Conservation (phyloP, 2,113 vertebrate species). For the Pelecanus crispus region DNA sequence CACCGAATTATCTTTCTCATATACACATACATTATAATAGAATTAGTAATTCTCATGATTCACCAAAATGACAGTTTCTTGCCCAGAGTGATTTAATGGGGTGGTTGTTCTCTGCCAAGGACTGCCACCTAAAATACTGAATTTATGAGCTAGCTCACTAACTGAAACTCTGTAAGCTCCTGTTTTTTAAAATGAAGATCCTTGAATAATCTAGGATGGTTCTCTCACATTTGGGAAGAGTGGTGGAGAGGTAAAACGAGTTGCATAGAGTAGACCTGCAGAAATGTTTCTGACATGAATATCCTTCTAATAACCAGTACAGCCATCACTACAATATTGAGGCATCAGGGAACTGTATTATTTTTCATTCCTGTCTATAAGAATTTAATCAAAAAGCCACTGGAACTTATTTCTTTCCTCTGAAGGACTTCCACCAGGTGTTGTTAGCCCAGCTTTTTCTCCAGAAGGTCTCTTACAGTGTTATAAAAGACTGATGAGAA, state of each 20-base stretch:
- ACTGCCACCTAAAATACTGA: constrained; percentile 31
- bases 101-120: constrained; percentile 37
- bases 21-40: neutral
- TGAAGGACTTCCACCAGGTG: neutral
- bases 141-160: constrained; percentile 52
- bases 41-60: constrained; percentile 48
- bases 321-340: neutral
- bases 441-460: constrained; percentile 13
- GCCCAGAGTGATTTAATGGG: constrained; percentile 56
- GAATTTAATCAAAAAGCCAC: constrained; percentile 50
- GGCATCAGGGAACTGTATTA: neutral
- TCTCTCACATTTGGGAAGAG: neutral
- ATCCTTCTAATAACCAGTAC: neutral
- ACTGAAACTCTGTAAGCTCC: constrained; percentile 25
- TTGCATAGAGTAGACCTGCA: neutral
- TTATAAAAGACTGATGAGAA: constrained; percentile 38
- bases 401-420: constrained; percentile 18
- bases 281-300: constrained; percentile 6
- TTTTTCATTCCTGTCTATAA: constrained; percentile 32
- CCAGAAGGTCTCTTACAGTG: neutral
- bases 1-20: constrained; percentile 9
- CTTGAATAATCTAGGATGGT: neutral
- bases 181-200: constrained; percentile 5
- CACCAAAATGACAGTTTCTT: constrained; percentile 33
- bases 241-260: neutral